Evolutionary conservation across 1,140 invertebrate genomes (phyloP).

Genomic region (Drosophila pseudoananassae): DNA sequence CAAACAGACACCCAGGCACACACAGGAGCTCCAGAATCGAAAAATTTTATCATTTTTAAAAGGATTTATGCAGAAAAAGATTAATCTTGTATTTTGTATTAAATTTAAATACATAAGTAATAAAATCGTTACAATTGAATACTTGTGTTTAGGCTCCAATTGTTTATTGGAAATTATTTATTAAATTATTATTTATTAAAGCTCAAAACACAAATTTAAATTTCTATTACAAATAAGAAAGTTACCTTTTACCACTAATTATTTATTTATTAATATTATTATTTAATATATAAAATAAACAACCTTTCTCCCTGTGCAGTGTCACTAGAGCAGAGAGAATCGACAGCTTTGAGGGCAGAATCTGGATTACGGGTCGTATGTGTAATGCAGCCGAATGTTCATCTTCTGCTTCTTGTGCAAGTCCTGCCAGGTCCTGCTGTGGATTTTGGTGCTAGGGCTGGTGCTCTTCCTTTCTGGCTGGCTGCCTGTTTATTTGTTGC

Average conservation of each 20-base stretch:
- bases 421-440: background rate
- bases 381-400: slow-evolving; percentile 47
- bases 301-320: slow-evolving; percentile 16
- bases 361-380: slow-evolving; percentile 69
- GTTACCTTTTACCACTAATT: too few relatives aligned
- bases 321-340: slow-evolving; percentile 28
- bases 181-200: background rate
- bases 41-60: background rate
- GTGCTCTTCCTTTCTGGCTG: slow-evolving; percentile 5
- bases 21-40: background rate
- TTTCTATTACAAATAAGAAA: background rate
- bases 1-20: slow-evolving; percentile 27
- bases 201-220: background rate
- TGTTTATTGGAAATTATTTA: background rate
- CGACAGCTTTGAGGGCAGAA: slow-evolving; percentile 58
- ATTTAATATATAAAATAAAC: background rate
- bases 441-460: background rate
- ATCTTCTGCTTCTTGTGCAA: slow-evolving; percentile 11
- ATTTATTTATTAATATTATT: background rate
- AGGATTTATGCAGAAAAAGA: background rate
- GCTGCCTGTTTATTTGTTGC: slow-evolving; percentile 69
- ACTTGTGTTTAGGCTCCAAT: background rate
- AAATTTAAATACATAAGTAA: background rate
- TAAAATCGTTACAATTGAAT: too few relatives aligned
- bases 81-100: too few relatives aligned